Evolutionary conservation across 2,113 vertebrate species (phyloP), one percentile per base, ranked within the genome.

Genomic region (Sapayoa aenigma): DNA sequence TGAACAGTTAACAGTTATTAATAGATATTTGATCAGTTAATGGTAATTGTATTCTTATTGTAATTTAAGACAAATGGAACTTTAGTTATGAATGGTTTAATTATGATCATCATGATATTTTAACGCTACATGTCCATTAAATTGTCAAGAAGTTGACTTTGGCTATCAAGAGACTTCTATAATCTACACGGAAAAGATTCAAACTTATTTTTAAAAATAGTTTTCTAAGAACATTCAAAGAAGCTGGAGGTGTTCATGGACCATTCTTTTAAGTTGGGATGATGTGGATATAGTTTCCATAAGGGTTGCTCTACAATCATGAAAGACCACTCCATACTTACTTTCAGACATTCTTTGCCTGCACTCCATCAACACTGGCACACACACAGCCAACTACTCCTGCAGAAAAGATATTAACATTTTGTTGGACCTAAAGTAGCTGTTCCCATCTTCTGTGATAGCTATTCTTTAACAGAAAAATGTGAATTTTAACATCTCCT

Each of bases 231-330:
- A 52, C 14, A 37, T 33, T 50, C 52, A 68, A 56, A 83, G 39
- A 72, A 56, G 4, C 3, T 20, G 12, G 7, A 82, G 21, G 10
- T 3, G 1, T 41, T 87, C 5, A 2, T 0, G 35, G 22, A 22
- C 5, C 4, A 16, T 42, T 44, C 9, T 75, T 68, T 39, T 35
- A 28, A 12, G 11, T 1, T 55, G 44, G 8, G 5, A 65, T 56
- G 35, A 31, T 22, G 15, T 5, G 14, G 14, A 42, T 14, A 46
- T 7, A 59, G 24, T 22, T 74, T 71, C 27, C 78, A 23, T 13
- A 31, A 62, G 13, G 5, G 7, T 5, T 78, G 19, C 12, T 78
- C 13, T 60, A 59, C 33, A 92, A 24, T 12, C 68, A 33, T 3
- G 3, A 47, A 59, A 50, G 16, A 44, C 7, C 12, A 14, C 11